Base-by-base conservation (phyloP, 2,113 vertebrate genomes). In the Colinus virginianus region DNA sequence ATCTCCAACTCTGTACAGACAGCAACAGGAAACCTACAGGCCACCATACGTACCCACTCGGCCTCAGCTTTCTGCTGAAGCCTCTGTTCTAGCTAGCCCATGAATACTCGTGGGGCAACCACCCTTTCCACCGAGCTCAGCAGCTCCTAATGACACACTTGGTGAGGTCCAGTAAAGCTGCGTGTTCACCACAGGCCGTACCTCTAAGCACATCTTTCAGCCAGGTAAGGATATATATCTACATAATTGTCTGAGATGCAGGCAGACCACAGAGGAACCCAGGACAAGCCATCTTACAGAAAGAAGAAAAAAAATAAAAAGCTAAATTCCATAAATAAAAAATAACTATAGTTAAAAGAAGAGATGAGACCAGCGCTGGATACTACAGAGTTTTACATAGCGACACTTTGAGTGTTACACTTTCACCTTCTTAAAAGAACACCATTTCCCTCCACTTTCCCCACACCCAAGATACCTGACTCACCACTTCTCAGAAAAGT, bases 111-210 rank as follows among this genome's bases (percentile, higher is more conserved):
- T 63, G 87, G 87, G 95, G 87, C 78, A 91, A 80, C 49, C 62
- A 74, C 79, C 94, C 63, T 46, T 72, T 40, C 84, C 46, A 46
- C 55, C n/a, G 90, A 48, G 8, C 67, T 49, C 18, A 26, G 70
- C 76, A 93, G 75, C 74, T 93, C 87, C 87, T 92, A 93, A 90
- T 63, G 49, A 87, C 90, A 87, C 34, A 23, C 49, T 79, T 77
- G 46, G 71, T 74, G 68, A 72, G 93, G 55, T 32, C 63, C 81
- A 87, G 62, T 72, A 38, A 94, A 83, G 53, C 80, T 69, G 40
- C 84, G 92, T 26, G 26, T 71, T 72, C 7, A 5, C 59, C 55
- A 84, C 45, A 91, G 67, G 87, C 71, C 90, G 79, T 15, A 67
- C 49, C 78, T 74, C 75, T 67, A 63, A 46, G 82, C 53, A 23